Conservation (phyloP, 2,113 vertebrate genomes). For the Okapia johnstoni region DNA sequence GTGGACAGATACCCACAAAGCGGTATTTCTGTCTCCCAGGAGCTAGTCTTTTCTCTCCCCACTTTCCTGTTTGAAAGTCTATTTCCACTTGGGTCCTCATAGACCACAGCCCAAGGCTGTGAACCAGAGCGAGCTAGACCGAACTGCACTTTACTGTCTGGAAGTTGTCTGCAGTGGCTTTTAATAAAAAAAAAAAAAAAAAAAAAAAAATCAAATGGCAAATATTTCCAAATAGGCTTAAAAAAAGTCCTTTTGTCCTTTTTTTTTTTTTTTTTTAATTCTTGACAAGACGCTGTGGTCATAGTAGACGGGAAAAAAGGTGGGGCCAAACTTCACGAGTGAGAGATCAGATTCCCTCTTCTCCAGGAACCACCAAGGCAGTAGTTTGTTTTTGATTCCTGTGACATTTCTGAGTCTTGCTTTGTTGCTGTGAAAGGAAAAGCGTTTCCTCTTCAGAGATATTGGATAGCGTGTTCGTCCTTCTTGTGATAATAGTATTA, state of each 20-base stretch:
- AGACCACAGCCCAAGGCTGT: neutral
- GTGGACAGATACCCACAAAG: neutral
- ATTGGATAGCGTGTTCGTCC: neutral
- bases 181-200: neutral
- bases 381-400: neutral
- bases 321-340: neutral
- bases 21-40: neutral
- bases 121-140: neutral
- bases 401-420: neutral
- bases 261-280: neutral
- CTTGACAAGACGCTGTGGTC: neutral
- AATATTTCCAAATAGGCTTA: neutral
- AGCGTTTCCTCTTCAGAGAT: neutral
- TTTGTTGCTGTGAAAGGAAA: neutral
- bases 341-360: neutral
- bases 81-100: neutral
- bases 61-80: neutral
- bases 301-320: neutral
- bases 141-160: too few relatives aligned
- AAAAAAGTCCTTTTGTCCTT: too few relatives aligned
- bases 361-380: neutral
- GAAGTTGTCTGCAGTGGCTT: neutral
- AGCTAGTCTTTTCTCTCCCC: neutral
- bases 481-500: neutral
- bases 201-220: neutral